Evolutionary conservation across 2,888 invertebrate species (phyloP).

Genomic region (Conomelus anceps): DNA sequence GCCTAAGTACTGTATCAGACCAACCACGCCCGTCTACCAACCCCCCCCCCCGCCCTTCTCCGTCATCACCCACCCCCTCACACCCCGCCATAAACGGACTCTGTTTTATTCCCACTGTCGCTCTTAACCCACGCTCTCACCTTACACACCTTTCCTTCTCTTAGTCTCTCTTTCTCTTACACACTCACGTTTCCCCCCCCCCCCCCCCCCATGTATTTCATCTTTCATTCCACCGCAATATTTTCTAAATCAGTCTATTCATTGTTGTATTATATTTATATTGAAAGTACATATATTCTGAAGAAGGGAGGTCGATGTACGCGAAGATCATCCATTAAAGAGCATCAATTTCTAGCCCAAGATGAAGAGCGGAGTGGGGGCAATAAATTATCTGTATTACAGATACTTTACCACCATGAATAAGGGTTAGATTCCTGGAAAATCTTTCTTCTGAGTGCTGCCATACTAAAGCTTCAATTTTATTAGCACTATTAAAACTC

Average conservation of each 20-base stretch:
- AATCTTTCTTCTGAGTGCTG: not conserved
- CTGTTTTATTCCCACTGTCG: not conserved
- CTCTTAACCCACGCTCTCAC: not conserved
- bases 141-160: not conserved
- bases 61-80: not conserved
- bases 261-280: not conserved
- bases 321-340: not conserved
- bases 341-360: not conserved
- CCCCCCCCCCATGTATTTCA: not conserved
- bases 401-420: not conserved
- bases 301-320: not conserved
- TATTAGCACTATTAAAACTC: not conserved
- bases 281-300: not conserved
- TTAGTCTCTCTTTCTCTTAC: not conserved
- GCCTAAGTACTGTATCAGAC: not conserved
- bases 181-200: not conserved
- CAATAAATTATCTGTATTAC: not conserved
- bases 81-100: not conserved
- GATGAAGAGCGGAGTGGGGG: not conserved
- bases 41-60: not conserved
- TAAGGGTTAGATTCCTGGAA: not conserved
- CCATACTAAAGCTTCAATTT: not conserved
- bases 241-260: not conserved
- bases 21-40: not conserved
- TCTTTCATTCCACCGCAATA: not conserved